phyloP scores from a whole-genome alignment of 2,888 invertebrate genomes.

The Cylloceria caligata region DNA sequence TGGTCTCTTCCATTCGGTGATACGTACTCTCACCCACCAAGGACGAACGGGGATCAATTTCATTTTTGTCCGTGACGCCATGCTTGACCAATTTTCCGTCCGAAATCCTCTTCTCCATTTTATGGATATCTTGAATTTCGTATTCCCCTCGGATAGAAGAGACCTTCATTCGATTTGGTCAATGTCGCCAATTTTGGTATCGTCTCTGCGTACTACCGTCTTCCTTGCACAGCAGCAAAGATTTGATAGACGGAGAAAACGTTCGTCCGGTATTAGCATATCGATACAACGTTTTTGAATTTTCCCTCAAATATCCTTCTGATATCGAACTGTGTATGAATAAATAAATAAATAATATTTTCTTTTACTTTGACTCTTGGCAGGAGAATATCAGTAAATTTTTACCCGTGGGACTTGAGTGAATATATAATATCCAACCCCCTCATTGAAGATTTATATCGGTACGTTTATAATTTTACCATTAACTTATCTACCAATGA shows the following conservation, averaged over 20 bases:
- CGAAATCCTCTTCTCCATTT: slow-evolving; percentile 24
- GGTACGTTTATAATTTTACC: too few relatives aligned
- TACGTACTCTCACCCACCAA: slow-evolving; percentile 71
- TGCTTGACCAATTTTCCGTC: slow-evolving; percentile 66
- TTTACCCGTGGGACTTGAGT: neutral
- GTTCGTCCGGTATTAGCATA: slow-evolving; percentile 11
- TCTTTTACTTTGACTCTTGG: neutral
- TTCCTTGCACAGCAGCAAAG: neutral
- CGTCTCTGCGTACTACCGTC: neutral
- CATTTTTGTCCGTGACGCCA: slow-evolving; percentile 60
- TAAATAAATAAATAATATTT: neutral
- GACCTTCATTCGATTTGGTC: neutral
- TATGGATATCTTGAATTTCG: slow-evolving; percentile 38
- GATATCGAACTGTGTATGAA: neutral
- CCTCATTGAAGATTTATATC: too few relatives aligned
- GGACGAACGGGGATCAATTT: slow-evolving; percentile 51
- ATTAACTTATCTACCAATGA: too few relatives aligned
- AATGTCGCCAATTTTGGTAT: slow-evolving; percentile 3
- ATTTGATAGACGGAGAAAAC: slow-evolving; percentile 30
- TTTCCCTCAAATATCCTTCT: neutral
- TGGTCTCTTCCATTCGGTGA: slow-evolving; percentile 79
- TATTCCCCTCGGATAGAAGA: slow-evolving; percentile 35
- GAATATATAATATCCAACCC: too few relatives aligned
- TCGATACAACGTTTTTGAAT: slow-evolving; percentile 11
- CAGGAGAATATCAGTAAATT: neutral